A percentile compares a stretch with the other conserved stretches of the same genome.
phyloP scores from a whole-genome alignment of 2,797 vertebrate species.

The Danio jaintianensis region DNA sequence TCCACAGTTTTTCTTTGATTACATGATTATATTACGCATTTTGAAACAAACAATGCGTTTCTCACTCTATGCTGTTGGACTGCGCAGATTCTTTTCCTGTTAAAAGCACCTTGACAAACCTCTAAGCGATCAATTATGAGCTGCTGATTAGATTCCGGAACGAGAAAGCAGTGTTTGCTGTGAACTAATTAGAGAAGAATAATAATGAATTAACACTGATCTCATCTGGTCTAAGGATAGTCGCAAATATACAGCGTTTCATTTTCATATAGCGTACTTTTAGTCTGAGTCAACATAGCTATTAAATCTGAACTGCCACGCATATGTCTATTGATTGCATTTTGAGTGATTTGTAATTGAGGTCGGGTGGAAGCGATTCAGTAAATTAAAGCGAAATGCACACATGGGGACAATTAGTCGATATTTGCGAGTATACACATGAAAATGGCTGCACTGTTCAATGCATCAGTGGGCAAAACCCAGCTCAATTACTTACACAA shows the following conservation, averaged over 20 bases:
- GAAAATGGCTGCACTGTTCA: background rate
- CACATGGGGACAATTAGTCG: constrained; percentile 10
- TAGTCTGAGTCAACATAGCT: background rate
- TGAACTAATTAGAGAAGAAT: constrained; percentile 51
- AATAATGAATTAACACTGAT: constrained; percentile 47
- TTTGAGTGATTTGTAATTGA: constrained; percentile 34
- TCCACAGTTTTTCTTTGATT: constrained; percentile 2
- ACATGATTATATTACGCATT: background rate
- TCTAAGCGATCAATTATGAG: constrained; percentile 52
- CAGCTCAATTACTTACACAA: constrained; percentile 38
- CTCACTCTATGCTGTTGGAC: background rate
- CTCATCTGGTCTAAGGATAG: constrained; percentile 8
- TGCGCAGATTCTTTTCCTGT: constrained; percentile 2
- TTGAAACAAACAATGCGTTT: background rate
- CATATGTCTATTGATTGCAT: background rate
- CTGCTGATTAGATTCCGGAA: constrained; percentile 48
- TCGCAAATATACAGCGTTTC: background rate
- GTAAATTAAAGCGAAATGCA: constrained; percentile 18
- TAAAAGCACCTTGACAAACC: constrained; percentile 41
- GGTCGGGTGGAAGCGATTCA: constrained; percentile 5
- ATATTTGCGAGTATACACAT: constrained; percentile 5
- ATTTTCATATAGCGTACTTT: background rate
- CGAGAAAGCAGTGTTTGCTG: constrained; percentile 43
- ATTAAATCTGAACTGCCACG: constrained; percentile 1
- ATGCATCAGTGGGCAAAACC: constrained; percentile 7